Evolutionary conservation across 2,113 vertebrate species (phyloP).

Genomic region (Eudyptes chrysolophus): DNA sequence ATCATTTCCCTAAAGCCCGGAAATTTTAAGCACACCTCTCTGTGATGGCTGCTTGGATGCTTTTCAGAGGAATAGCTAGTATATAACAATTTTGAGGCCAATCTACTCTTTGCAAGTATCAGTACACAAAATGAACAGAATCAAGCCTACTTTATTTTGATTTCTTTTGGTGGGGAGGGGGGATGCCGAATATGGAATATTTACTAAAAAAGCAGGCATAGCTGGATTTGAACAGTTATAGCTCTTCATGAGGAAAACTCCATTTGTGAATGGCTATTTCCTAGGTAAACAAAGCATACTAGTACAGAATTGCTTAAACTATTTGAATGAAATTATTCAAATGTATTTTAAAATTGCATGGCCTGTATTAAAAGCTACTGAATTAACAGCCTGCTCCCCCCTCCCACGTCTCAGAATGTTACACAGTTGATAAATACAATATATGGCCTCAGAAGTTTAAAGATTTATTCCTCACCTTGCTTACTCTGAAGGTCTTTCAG

Average conservation of each 20-base stretch:
- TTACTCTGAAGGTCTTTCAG: conserved; percentile 97
- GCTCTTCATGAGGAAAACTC: not conserved
- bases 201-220: not conserved
- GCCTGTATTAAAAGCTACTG: not conserved
- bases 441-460: not conserved
- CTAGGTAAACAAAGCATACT: not conserved
- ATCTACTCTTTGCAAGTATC: not conserved
- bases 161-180: not conserved
- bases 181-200: not conserved
- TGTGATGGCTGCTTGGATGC: not conserved
- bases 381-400: not conserved
- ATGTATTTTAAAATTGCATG: not conserved
- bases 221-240: not conserved
- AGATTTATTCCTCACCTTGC: conserved; percentile 83
- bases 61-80: not conserved
- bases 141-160: not conserved
- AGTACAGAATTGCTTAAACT: not conserved
- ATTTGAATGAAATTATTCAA: not conserved
- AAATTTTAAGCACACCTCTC: not conserved
- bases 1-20: not conserved
- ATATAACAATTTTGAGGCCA: not conserved
- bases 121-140: not conserved
- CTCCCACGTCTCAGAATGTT: not conserved
- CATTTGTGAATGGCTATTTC: not conserved
- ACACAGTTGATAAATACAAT: not conserved